A percentile compares a stretch with the other conserved stretches of the same genome.
Conservation (phyloP, 2,888 invertebrate genomes). For the Diachrysia chrysitis region DNA sequence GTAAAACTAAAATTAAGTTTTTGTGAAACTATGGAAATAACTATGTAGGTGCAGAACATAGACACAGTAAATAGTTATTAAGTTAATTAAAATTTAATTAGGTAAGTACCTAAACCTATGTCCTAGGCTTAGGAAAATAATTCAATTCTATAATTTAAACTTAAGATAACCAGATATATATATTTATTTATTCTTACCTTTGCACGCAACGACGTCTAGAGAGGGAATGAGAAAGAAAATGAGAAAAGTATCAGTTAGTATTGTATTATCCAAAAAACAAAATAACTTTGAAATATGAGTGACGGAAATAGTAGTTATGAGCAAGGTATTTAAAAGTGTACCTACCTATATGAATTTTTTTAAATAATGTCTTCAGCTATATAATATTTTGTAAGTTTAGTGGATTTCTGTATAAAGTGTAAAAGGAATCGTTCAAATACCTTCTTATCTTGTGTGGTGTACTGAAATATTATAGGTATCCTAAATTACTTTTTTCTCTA, state of each 20-base stretch:
- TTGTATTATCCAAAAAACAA: not conserved
- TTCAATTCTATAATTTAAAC: not conserved
- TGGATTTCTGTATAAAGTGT: slow-evolving; percentile 29
- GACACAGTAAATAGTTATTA: slow-evolving; percentile 11
- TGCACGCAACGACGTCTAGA: slow-evolving; percentile 53
- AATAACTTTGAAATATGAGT: slow-evolving; percentile 16
- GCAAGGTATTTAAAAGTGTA: not conserved
- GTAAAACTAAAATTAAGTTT: slow-evolving; percentile 36
- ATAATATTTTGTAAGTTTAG: not conserved
- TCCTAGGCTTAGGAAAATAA: not conserved
- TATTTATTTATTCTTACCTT: slow-evolving; percentile 57
- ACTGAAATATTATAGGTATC: not conserved
- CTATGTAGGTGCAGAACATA: not conserved
- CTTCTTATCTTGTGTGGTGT: not conserved
- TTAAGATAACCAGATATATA: not conserved
- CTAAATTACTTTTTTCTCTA: not conserved
- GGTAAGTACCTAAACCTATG: not conserved
- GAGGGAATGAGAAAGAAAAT: slow-evolving; percentile 42
- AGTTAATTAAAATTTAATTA: not conserved
- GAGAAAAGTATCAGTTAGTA: slow-evolving; percentile 19
- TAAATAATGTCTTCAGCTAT: not conserved
- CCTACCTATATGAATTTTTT: not conserved
- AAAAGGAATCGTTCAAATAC: slow-evolving; percentile 32
- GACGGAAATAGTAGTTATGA: not conserved
- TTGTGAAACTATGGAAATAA: slow-evolving; percentile 15